A percentile compares a stretch with the other conserved stretches of the same genome.
phyloP scores from a whole-genome alignment of 2,113 vertebrate species.

The Cacatua alba region DNA sequence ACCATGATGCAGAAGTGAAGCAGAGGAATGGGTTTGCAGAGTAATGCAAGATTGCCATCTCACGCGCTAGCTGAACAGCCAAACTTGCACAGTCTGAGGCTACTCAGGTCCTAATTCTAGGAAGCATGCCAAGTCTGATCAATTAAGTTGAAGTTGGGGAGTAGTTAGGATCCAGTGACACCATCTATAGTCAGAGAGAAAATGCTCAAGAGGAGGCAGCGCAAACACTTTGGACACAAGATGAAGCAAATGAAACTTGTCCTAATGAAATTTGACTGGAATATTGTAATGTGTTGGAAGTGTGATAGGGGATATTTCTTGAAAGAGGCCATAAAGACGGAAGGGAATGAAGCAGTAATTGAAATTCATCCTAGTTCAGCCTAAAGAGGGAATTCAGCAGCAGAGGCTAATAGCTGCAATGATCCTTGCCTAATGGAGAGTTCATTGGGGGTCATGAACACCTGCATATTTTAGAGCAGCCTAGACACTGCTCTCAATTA shows the following conservation, averaged over 20 bases:
- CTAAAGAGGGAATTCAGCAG: constrained; percentile 13
- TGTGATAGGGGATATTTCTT: background rate
- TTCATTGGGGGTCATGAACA: constrained; percentile 43
- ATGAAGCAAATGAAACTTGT: constrained; percentile 43
- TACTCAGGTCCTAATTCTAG: constrained; percentile 66
- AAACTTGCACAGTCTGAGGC: constrained; percentile 27
- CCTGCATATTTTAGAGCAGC: constrained; percentile 58
- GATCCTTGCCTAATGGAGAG: constrained; percentile 64
- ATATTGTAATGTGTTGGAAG: constrained; percentile 26
- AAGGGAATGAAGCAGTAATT: constrained; percentile 35
- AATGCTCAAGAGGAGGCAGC: background rate
- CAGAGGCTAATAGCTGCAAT: constrained; percentile 65
- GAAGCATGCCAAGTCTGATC: constrained; percentile 72
- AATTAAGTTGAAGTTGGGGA: constrained; percentile 68
- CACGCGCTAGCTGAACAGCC: constrained; percentile 15
- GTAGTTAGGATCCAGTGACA: constrained; percentile 67
- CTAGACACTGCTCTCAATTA: constrained; percentile 30
- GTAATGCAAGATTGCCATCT: constrained; percentile 57
- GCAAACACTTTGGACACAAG: constrained; percentile 38
- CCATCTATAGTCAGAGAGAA: constrained; percentile 53
- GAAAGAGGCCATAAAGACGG: background rate
- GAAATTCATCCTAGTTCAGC: constrained; percentile 61
- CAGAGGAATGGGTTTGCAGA: constrained; percentile 23
- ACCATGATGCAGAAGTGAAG: background rate
- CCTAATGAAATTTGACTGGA: constrained; percentile 56